Percentiles rank a stretch among this genome's conserved stretches.
Evolutionary conservation across 2,797 vertebrate genomes (phyloP).

Genomic region (Okamejei kenojei): DNA sequence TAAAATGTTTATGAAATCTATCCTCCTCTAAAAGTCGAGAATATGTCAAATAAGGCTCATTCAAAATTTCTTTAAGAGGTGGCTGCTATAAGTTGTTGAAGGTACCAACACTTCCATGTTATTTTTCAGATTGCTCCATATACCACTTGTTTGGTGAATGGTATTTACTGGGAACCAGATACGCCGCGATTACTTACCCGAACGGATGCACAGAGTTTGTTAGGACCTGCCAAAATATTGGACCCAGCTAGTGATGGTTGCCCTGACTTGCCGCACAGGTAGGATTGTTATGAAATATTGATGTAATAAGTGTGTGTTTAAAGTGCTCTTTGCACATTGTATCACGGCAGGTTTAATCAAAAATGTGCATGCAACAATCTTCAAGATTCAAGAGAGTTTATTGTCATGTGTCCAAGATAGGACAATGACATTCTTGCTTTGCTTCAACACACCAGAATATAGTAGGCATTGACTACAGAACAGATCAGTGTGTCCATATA

Average conservation of each 20-base stretch:
- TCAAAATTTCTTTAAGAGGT: background rate
- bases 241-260: slow-evolving; percentile 59
- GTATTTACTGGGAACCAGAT: slow-evolving; percentile 93
- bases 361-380: background rate
- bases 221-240: slow-evolving; percentile 57
- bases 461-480: too few relatives aligned
- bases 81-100: background rate
- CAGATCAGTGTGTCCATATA: too few relatives aligned
- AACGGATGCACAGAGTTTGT: slow-evolving; percentile 74
- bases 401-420: too few relatives aligned
- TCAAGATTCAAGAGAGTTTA: too few relatives aligned
- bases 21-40: background rate
- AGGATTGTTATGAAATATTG: slow-evolving; percentile 44
- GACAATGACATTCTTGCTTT: too few relatives aligned
- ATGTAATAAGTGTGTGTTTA: background rate
- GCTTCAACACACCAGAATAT: too few relatives aligned
- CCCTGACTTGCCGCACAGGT: slow-evolving; percentile 82
- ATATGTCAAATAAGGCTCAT: background rate
- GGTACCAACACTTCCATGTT: background rate
- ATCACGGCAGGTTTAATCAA: too few relatives aligned
- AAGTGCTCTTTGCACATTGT: background rate
- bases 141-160: slow-evolving; percentile 88
- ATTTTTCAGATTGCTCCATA: slow-evolving; percentile 79
- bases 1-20: background rate
- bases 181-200: slow-evolving; percentile 79